Conservation (phyloP, 2,888 invertebrate genomes). For the Trilocha varians region DNA sequence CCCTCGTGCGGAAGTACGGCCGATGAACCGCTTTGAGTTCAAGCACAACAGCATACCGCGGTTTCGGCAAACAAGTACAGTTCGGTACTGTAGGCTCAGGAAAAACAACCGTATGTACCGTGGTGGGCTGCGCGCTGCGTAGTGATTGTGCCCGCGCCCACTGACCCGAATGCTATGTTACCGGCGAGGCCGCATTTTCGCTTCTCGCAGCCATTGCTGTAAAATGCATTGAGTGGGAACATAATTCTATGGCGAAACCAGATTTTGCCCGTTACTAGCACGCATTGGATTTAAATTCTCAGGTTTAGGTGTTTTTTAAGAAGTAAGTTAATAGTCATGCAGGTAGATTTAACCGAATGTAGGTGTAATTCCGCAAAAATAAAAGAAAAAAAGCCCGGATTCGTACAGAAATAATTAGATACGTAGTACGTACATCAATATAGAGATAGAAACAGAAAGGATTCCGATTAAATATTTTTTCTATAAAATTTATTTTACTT, state of each 20-base stretch:
- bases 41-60: conserved; percentile 11
- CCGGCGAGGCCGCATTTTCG: conserved; percentile 39
- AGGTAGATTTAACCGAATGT: too few species aligned
- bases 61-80: conserved; percentile 11
- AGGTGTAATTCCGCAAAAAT: too few species aligned
- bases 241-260: not conserved
- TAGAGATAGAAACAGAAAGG: too few species aligned
- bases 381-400: too few species aligned
- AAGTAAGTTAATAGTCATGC: too few species aligned
- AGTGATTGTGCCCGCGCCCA: conserved; percentile 27
- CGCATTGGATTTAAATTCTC: not conserved
- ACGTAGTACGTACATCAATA: too few species aligned
- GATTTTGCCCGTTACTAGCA: not conserved
- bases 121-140: conserved; percentile 6
- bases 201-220: conserved; percentile 31
- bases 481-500: too few species aligned
- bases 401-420: too few species aligned
- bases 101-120: too few species aligned
- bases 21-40: conserved; percentile 24
- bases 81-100: not conserved
- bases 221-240: conserved; percentile 7
- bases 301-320: too few species aligned
- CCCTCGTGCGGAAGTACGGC: conserved; percentile 25
- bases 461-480: too few species aligned
- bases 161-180: conserved; percentile 44